These are phyloP conservation scores for Acanthosepion pharaonis DNA, from an alignment of 2,888 invertebrate genomes.

Conservation along the genomic window DNA sequence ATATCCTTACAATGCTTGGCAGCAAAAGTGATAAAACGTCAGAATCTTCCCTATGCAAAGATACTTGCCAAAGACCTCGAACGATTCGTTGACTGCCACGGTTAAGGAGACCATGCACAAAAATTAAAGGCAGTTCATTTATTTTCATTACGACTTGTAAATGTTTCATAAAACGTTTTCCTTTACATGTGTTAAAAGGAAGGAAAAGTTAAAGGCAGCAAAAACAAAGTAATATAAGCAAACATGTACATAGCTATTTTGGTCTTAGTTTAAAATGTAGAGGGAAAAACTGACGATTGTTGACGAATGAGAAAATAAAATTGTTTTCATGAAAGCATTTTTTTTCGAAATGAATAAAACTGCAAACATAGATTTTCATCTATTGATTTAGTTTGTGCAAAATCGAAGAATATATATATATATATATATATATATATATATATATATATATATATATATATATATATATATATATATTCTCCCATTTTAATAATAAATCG, in stretches of 20 bases:
- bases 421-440: slow-evolving; percentile 39
- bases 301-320: too few species aligned
- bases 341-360: neutral
- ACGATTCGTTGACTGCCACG: neutral
- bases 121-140: too few species aligned
- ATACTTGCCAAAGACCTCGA: neutral
- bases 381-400: neutral
- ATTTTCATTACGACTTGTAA: too few species aligned
- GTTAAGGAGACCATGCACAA: neutral
- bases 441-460: neutral
- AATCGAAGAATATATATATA: neutral
- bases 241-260: too few species aligned
- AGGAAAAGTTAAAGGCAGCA: too few species aligned
- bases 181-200: too few species aligned
- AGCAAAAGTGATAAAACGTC: neutral
- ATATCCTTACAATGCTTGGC: neutral
- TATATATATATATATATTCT: neutral
- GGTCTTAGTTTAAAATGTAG: too few species aligned
- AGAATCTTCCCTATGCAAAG: neutral
- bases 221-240: too few species aligned
- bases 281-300: too few species aligned
- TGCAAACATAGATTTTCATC: neutral
- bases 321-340: neutral
- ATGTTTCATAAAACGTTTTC: too few species aligned
- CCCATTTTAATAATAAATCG: too few species aligned